A percentile compares a stretch with the other conserved stretches of the same genome.
These are phyloP conservation scores for Aythya baeri DNA, from an alignment of 2,113 vertebrate genomes.

Conservation along the genomic window DNA sequence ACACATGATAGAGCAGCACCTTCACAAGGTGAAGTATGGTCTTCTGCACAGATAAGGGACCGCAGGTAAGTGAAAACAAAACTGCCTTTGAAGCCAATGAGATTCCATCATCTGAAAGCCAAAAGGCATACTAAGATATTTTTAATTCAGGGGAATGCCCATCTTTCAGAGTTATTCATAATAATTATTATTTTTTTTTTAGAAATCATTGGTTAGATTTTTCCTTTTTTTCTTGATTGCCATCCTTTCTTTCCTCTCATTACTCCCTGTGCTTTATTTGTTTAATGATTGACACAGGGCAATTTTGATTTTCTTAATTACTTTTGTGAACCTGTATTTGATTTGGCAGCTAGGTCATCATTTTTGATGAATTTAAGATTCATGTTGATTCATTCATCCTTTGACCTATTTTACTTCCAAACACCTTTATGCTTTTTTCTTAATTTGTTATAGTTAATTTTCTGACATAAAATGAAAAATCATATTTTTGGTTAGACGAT, in stretches of 20 bases:
- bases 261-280: not conserved
- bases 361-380: conserved; percentile 12
- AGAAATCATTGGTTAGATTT: not conserved
- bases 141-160: not conserved
- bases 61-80: not conserved
- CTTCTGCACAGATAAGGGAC: not conserved
- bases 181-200: not conserved
- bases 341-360: not conserved
- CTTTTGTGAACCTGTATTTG: conserved; percentile 3
- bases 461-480: conserved; percentile 20
- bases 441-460: conserved; percentile 28
- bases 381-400: not conserved
- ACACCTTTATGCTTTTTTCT: conserved; percentile 17
- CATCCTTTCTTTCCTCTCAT: not conserved
- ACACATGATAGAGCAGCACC: not conserved
- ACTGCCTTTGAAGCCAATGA: not conserved
- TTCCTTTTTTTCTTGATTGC: not conserved
- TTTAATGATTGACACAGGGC: not conserved
- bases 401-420: conserved; percentile 3
- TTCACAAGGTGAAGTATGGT: not conserved
- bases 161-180: not conserved
- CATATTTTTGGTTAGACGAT: not conserved
- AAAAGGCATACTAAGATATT: not conserved
- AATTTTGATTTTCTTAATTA: conserved; percentile 57
- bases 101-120: not conserved